Base-by-base conservation (phyloP, 2,888 invertebrate genomes). In the Druceiella hillmani region DNA sequence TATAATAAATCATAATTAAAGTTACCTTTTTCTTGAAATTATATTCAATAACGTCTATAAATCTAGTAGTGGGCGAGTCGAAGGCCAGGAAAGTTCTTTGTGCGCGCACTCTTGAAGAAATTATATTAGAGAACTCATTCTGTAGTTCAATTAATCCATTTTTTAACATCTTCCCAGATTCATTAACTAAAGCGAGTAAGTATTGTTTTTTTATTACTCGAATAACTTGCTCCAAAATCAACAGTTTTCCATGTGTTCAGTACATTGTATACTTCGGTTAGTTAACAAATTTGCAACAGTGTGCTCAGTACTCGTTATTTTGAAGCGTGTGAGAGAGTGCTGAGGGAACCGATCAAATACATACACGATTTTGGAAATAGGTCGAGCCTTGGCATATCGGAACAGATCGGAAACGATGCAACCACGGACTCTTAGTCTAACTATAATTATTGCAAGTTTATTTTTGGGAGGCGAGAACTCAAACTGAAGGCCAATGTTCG, bases 211-310 rank as follows among this genome's bases (percentile, higher is more conserved):
- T 76, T 4, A 99, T 87, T 0, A 91, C 87, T 31, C 87, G 77
- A 24, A 97, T 53, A 6, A 94, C 80, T 43, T 79, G 81, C 56
- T 93, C 89, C 37, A 99, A 64, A 12, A 98, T 64, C 26, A 97
- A 64, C 30, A 98, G 57, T 66, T 98, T 98, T 41, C 90, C 99
- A 99, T 0, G 99, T 99, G 66, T 99, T 99, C 66, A 95, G 98
- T 47, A 99, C 86, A 41, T 98, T 77, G 61, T 85, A 94, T 0
- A 88, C 66, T 43, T 85, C 81, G 11, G 78, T 71, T 3, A 88
- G 83, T n/a, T n/a, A n/a, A n/a, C n/a, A n/a, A n/a, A n/a, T n/a
- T n/a, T n/a, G n/a, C n/a, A n/a, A n/a, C n/a, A n/a, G n/a, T n/a
- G n/a, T n/a, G n/a, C n/a, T n/a, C n/a, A n/a, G n/a, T n/a, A n/a